Evolutionary conservation across 2,888 invertebrate genomes (phyloP), one percentile per base, ranked within the genome.

Genomic region (Trileptium ribeirensis): DNA sequence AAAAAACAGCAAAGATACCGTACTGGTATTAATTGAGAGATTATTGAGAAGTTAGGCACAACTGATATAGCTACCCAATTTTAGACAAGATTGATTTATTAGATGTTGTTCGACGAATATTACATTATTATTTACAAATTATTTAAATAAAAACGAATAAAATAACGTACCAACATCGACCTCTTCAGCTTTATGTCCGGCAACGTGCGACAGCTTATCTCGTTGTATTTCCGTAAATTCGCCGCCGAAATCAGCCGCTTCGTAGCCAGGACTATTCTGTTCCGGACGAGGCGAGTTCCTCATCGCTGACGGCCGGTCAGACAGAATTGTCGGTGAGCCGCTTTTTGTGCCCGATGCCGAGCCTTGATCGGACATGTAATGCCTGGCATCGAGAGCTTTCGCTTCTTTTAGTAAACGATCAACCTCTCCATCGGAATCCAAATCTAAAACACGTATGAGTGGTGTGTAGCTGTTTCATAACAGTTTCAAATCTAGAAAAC

Each of bases 131-230:
- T n/a, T n/a, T n/a, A n/a, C n/a, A n/a, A n/a, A n/a, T n/a, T n/a
- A n/a, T n/a, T n/a, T n/a, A n/a, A n/a, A n/a, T n/a, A n/a, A n/a
- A n/a, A n/a, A n/a, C n/a, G n/a, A 64, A 64, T n/a, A 64, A 64
- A 70, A 19, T 19, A 70, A 31, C 33, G n/a, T 78, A 79, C 81
- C 83, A n/a, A 67, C 80, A 64, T 83, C 82, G 0, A 79, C 78
- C 39, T 83, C 83, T 64, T 75, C 83, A 1, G 82, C 38, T 29
- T 31, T 51, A 37, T 83, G 83, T 15, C 83, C 83, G 64, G 80
- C 81, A 74, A 83, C 80, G 74, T 83, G 82, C 8, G 64, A 51
- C 36, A 79, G 77, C 81, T 79, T 81, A 36, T 74, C 78, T 74
- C 29, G 79, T 83, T 75, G 82, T 38, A 51, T 82, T 51, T 74